Evolutionary conservation across 2,888 invertebrate species (phyloP).

Genomic region (Himalopsyche anomala): DNA sequence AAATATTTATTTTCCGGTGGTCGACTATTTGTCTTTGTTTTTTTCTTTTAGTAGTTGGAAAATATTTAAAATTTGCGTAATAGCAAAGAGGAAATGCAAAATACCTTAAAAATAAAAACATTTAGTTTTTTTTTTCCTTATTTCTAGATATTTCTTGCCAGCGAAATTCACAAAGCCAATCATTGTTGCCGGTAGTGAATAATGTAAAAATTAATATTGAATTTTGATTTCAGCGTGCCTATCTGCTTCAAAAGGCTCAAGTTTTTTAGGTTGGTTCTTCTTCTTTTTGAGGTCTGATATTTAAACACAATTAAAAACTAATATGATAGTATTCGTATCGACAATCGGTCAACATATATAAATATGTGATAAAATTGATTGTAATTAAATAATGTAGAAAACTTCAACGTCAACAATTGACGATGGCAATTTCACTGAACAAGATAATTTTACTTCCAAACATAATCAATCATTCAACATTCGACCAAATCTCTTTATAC

Average conservation of each 20-base stretch:
- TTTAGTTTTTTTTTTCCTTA: background rate
- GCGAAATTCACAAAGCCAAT: background rate
- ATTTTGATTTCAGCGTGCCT: too few relatives aligned
- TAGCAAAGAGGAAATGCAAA: conserved; percentile 26
- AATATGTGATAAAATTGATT: too few relatives aligned
- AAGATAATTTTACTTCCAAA: background rate
- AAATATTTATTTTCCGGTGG: background rate
- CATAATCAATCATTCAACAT: conserved; percentile 12
- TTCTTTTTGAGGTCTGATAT: too few relatives aligned
- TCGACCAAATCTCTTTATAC: background rate
- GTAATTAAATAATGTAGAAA: background rate
- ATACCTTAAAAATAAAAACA: conserved; percentile 27
- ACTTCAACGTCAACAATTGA: background rate
- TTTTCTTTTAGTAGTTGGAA: background rate
- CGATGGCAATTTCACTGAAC: background rate
- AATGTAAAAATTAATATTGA: too few relatives aligned
- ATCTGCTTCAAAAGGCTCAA: too few relatives aligned
- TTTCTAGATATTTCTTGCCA: background rate
- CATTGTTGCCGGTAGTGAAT: background rate
- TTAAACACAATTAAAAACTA: too few relatives aligned
- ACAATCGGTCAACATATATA: too few relatives aligned
- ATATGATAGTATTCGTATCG: too few relatives aligned
- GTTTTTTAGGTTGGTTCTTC: too few relatives aligned
- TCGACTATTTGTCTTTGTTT: background rate
- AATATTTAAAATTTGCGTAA: conserved; percentile 5